Evolutionary conservation across 1,140 invertebrate genomes (phyloP).

Genomic region (Drosophila persimilis): DNA sequence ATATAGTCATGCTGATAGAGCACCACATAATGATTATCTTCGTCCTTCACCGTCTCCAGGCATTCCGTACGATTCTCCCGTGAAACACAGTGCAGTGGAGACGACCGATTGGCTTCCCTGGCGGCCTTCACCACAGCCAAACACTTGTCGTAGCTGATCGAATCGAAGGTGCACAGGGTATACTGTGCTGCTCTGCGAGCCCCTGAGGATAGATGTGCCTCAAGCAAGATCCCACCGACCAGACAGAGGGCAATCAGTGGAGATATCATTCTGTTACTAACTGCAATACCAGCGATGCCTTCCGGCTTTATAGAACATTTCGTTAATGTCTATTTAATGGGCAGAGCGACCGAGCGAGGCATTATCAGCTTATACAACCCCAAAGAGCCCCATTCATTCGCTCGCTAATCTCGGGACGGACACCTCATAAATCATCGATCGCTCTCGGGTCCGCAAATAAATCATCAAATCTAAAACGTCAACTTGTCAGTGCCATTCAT

Average conservation of each 20-base stretch:
- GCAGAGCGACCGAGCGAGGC: neutral
- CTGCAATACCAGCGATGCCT: too few species aligned
- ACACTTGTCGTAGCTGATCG: neutral
- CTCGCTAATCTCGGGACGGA: constrained; percentile 60
- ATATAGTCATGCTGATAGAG: constrained; percentile 16
- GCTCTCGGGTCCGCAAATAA: constrained; percentile 45
- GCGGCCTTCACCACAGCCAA: neutral
- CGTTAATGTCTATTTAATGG: constrained; percentile 2
- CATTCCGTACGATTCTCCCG: constrained; percentile 2
- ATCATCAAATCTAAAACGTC: constrained; percentile 67
- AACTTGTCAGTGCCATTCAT: constrained; percentile 48
- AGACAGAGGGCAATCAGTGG: too few species aligned
- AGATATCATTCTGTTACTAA: too few species aligned
- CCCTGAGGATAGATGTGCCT: too few species aligned
- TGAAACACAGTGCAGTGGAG: constrained; percentile 16
- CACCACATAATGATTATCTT: constrained; percentile 22
- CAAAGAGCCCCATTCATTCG: constrained; percentile 24
- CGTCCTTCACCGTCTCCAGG: constrained; percentile 6
- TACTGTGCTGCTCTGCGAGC: too few species aligned
- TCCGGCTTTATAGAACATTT: neutral
- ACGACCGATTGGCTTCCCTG: neutral
- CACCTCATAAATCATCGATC: constrained; percentile 67
- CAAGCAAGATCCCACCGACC: too few species aligned
- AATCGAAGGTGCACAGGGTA: constrained; percentile 1
- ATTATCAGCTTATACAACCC: constrained; percentile 45